Percentiles rank a stretch among this genome's conserved stretches.
Conservation (phyloP, 2,888 invertebrate genomes). For the Callosobruchus maculatus region DNA sequence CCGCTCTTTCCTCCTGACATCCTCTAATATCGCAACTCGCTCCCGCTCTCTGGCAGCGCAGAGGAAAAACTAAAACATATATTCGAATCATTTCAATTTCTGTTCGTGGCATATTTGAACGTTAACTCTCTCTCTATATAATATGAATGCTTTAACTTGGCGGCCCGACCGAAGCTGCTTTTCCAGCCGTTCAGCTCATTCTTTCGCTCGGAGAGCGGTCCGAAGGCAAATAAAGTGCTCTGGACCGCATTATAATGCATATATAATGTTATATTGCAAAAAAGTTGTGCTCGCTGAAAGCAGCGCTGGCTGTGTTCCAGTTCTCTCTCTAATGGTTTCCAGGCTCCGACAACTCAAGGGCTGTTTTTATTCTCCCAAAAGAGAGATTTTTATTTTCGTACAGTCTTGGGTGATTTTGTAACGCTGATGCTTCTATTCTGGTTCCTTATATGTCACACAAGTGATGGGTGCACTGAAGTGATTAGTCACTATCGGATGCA, state of each 20-base stretch:
- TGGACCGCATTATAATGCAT: slow-evolving; percentile 50
- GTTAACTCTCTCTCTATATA: slow-evolving; percentile 48
- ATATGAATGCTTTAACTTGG: slow-evolving; percentile 50
- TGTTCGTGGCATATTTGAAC: slow-evolving; percentile 51
- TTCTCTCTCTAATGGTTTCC: not conserved
- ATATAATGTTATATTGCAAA: slow-evolving; percentile 51
- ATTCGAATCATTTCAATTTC: slow-evolving; percentile 51
- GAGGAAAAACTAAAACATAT: slow-evolving; percentile 47
- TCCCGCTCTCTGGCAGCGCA: slow-evolving; percentile 14
- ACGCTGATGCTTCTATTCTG: not conserved
- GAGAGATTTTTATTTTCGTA: not conserved
- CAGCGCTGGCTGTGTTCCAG: slow-evolving; percentile 27
- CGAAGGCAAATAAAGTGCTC: slow-evolving; percentile 28
- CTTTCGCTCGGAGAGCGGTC: slow-evolving; percentile 33
- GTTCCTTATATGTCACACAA: not conserved
- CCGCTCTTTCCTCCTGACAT: not conserved
- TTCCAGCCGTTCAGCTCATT: slow-evolving; percentile 42
- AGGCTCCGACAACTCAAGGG: not conserved
- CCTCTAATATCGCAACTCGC: slow-evolving; percentile 1
- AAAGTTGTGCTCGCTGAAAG: slow-evolving; percentile 31
- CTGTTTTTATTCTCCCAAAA: not conserved
- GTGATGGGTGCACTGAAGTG: not conserved
- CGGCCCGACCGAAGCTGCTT: slow-evolving; percentile 28
- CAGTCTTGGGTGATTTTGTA: not conserved
- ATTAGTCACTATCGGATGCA: too few species aligned